These are phyloP conservation scores for Trilocha varians DNA, from an alignment of 2,888 invertebrate genomes.

Conservation along the genomic window DNA sequence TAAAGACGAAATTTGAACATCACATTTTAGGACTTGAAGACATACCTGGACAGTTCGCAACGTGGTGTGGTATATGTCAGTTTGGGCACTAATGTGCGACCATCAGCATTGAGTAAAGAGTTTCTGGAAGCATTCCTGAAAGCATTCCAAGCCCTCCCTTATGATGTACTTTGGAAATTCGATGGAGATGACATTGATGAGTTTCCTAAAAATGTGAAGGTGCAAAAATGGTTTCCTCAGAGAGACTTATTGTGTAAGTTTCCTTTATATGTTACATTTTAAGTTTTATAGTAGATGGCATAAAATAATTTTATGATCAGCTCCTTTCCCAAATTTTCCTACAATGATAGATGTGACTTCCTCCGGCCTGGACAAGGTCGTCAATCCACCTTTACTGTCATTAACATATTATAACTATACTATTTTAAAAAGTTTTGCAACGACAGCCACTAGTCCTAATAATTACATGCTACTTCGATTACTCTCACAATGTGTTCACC, in stretches of 20 bases:
- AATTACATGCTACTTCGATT: too few species aligned
- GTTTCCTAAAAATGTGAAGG: slow-evolving; percentile 20
- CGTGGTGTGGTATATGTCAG: slow-evolving; percentile 27
- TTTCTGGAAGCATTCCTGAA: slow-evolving; percentile 18
- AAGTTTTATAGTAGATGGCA: too few species aligned
- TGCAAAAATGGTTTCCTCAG: slow-evolving; percentile 27
- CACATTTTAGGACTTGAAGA: slow-evolving; percentile 21
- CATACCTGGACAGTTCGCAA: slow-evolving; percentile 19
- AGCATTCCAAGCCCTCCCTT: slow-evolving; percentile 20
- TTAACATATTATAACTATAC: too few species aligned
- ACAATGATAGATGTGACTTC: too few species aligned
- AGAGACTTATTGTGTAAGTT: slow-evolving; percentile 20
- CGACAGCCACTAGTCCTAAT: too few species aligned
- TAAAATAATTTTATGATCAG: too few species aligned
- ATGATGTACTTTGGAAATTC: slow-evolving; percentile 26
- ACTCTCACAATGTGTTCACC: too few species aligned
- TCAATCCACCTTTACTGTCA: too few species aligned
- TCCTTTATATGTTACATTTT: too few species aligned
- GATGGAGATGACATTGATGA: slow-evolving; percentile 16
- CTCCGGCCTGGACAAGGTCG: too few species aligned
- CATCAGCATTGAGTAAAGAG: slow-evolving; percentile 18
- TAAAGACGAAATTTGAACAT: background rate
- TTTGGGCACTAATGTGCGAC: slow-evolving; percentile 22
- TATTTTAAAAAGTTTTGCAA: too few species aligned
- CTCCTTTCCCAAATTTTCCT: too few species aligned